These are phyloP conservation scores for Scaptomyza graminum DNA, from an alignment of 1,140 invertebrate species.

Conservation along the genomic window DNA sequence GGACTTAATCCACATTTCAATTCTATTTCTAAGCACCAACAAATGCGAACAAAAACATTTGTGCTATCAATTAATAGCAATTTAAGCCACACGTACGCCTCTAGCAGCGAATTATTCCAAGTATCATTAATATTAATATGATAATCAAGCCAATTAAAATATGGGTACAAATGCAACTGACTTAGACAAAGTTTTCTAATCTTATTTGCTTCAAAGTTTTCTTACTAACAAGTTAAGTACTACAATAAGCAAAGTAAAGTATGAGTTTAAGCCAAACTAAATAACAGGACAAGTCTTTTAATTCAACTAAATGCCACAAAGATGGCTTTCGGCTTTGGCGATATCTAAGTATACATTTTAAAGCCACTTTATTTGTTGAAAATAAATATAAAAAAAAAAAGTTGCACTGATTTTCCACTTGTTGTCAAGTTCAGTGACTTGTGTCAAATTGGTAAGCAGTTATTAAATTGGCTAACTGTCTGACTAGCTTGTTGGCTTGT, in stretches of 20 bases:
- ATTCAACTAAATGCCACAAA: too few species aligned
- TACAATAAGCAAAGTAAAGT: neutral
- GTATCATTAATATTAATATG: neutral
- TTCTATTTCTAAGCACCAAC: neutral
- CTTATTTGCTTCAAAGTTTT: too few species aligned
- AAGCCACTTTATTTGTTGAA: too few species aligned
- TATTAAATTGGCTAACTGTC: constrained; percentile 69
- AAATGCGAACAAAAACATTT: neutral
- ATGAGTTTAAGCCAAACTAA: neutral
- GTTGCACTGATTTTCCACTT: constrained; percentile 38
- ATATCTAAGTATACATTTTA: neutral
- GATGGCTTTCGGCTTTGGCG: neutral
- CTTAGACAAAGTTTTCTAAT: neutral
- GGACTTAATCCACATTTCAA: too few species aligned
- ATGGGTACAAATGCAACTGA: neutral
- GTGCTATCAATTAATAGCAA: neutral
- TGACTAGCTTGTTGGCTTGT: constrained; percentile 9
- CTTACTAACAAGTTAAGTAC: too few species aligned
- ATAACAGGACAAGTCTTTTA: too few species aligned
- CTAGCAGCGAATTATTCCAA: neutral
- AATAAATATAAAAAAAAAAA: neutral
- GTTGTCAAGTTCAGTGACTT: constrained; percentile 40
- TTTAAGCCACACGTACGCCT: neutral
- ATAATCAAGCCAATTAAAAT: neutral
- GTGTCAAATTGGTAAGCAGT: constrained; percentile 43